Evolutionary conservation across 2,888 invertebrate species (phyloP).

Genomic region (Oeneis ivallda): DNA sequence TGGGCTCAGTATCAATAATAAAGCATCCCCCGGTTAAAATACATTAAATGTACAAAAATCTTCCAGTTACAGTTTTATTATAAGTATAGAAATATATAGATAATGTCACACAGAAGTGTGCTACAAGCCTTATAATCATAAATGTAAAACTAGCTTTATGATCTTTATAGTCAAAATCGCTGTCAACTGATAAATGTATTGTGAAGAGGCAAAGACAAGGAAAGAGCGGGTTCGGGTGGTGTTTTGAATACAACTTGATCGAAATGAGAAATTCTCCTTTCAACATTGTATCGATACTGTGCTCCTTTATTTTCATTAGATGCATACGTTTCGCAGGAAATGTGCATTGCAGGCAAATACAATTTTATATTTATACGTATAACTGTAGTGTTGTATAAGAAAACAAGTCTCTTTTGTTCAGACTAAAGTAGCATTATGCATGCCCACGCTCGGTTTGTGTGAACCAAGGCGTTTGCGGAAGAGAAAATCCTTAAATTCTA

Average conservation of each 20-base stretch:
- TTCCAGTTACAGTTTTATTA: too few relatives aligned
- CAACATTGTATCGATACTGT: conserved; percentile 10
- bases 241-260: not conserved
- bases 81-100: too few relatives aligned
- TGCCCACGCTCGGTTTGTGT: conserved; percentile 47
- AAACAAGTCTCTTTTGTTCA: conserved; percentile 47
- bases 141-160: too few relatives aligned
- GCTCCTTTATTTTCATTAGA: conserved; percentile 9
- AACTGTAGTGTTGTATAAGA: conserved; percentile 44
- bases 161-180: too few relatives aligned
- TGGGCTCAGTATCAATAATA: too few relatives aligned
- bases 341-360: conserved; percentile 17
- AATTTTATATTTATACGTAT: conserved; percentile 13
- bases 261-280: conserved; percentile 14
- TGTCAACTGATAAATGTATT: too few relatives aligned
- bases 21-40: too few relatives aligned
- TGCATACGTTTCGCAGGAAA: conserved; percentile 6
- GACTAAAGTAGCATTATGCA: conserved; percentile 46
- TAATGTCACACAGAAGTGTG: too few relatives aligned
- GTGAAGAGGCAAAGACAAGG: too few relatives aligned
- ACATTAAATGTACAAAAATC: too few relatives aligned
- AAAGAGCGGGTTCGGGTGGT: too few relatives aligned
- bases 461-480: conserved; percentile 43
- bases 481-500: conserved; percentile 42
- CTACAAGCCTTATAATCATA: too few relatives aligned